Conservation (phyloP, 1,140 invertebrate genomes). For the Pseudomyrmex pallidus region DNA sequence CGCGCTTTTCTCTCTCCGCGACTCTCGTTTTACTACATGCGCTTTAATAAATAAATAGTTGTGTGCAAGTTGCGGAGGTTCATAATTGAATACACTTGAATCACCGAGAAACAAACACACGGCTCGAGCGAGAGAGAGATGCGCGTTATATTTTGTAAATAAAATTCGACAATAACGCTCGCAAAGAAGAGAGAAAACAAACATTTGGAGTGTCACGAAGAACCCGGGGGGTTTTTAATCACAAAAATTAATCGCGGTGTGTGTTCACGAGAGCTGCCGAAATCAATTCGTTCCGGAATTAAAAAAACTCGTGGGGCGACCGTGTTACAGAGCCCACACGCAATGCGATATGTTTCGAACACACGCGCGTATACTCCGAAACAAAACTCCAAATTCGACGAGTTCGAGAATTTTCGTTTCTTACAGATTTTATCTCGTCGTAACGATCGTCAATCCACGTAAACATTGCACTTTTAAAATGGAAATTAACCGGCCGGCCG, state of each 20-base stretch:
- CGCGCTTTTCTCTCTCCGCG: neutral
- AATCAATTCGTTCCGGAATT: constrained; percentile 28
- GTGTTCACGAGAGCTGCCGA: neutral
- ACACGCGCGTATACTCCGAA: neutral
- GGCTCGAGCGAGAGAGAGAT: neutral
- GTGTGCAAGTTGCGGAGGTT: neutral
- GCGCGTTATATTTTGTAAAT: constrained; percentile 11
- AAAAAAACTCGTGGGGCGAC: constrained; percentile 10
- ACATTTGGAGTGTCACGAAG: too few species aligned
- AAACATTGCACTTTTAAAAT: constrained; percentile 37
- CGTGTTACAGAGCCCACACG: neutral
- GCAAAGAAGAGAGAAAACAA: neutral
- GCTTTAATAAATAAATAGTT: constrained; percentile 42
- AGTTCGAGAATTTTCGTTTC: constrained; percentile 1
- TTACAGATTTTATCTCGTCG: constrained; percentile 20
- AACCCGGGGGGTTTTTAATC: neutral
- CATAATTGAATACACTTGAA: constrained; percentile 19
- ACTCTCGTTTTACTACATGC: constrained; percentile 17
- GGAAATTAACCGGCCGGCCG: constrained; percentile 18
- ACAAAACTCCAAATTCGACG: constrained; percentile 9
- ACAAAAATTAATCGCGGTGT: constrained; percentile 3
- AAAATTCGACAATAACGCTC: neutral
- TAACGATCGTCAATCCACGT: neutral
- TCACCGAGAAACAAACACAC: neutral
- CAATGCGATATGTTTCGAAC: constrained; percentile 20